Evolutionary conservation across 2,113 vertebrate species (phyloP).

Genomic region (Felis catus): DNA sequence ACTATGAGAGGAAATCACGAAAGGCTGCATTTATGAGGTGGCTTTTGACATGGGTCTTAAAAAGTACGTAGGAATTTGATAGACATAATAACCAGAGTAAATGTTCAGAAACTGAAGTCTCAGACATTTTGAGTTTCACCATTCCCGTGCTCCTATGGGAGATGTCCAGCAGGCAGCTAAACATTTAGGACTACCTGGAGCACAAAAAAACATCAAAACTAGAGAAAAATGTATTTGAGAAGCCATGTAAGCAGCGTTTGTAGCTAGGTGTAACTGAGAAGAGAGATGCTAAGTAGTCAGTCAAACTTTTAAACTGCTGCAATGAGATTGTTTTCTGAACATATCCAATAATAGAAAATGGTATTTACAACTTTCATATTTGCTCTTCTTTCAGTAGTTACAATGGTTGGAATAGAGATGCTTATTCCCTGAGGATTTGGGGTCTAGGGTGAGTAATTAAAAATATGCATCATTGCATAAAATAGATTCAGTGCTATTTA

Average conservation of each 20-base stretch:
- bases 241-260: background rate
- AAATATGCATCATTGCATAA: background rate
- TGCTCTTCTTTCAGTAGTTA: conserved; percentile 88
- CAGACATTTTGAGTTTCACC: background rate
- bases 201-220: background rate
- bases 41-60: background rate
- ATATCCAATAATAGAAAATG: background rate
- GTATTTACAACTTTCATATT: background rate
- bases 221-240: background rate
- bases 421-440: conserved; percentile 94
- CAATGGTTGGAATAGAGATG: conserved; percentile 95
- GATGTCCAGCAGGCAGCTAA: background rate
- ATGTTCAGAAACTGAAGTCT: background rate
- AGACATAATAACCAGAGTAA: background rate
- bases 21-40: background rate
- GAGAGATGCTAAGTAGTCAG: background rate
- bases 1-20: background rate
- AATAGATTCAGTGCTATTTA: background rate
- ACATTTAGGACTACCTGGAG: background rate
- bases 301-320: background rate
- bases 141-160: background rate
- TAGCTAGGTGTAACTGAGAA: background rate
- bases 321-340: conserved; percentile 12
- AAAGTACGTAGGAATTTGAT: background rate
- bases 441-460: conserved; percentile 90